A percentile compares a stretch with the other conserved stretches of the same genome.
These are phyloP conservation scores for Hystrix brachyura DNA, from an alignment of 2,113 vertebrate species.

Conservation along the genomic window DNA sequence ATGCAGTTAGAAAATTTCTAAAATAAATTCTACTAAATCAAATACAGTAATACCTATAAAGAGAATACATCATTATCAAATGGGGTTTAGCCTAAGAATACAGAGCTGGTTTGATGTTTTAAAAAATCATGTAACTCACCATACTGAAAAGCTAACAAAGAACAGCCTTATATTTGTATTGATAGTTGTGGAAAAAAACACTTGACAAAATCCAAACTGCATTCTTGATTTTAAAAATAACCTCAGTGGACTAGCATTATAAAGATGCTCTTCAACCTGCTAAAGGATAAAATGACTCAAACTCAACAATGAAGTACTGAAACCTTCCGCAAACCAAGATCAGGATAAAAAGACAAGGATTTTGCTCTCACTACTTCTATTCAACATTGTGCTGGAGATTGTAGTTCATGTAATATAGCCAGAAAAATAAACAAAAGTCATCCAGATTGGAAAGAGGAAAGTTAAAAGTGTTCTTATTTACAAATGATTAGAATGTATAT, in stretches of 20 bases:
- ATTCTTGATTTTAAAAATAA: not conserved
- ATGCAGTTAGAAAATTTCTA: not conserved
- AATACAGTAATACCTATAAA: not conserved
- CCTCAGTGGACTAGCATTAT: not conserved
- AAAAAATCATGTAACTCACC: not conserved
- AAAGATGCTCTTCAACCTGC: not conserved
- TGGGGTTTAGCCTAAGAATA: not conserved
- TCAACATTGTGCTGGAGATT: not conserved
- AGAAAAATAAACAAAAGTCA: not conserved
- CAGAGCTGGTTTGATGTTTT: not conserved
- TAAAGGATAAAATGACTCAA: not conserved
- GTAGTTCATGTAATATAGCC: not conserved
- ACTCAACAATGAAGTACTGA: not conserved
- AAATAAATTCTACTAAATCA: not conserved
- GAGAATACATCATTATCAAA: not conserved
- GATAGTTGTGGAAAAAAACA: slow-evolving; percentile 1
- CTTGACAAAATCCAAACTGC: not conserved
- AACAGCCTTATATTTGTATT: not conserved
- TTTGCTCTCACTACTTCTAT: not conserved
- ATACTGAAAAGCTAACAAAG: not conserved
- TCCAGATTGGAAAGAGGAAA: not conserved
- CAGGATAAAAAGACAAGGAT: not conserved
- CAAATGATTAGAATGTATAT: not conserved
- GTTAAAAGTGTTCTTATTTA: not conserved
- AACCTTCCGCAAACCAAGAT: not conserved